phyloP scores from a whole-genome alignment of 2,113 vertebrate genomes.

The Trogon melanurus region DNA sequence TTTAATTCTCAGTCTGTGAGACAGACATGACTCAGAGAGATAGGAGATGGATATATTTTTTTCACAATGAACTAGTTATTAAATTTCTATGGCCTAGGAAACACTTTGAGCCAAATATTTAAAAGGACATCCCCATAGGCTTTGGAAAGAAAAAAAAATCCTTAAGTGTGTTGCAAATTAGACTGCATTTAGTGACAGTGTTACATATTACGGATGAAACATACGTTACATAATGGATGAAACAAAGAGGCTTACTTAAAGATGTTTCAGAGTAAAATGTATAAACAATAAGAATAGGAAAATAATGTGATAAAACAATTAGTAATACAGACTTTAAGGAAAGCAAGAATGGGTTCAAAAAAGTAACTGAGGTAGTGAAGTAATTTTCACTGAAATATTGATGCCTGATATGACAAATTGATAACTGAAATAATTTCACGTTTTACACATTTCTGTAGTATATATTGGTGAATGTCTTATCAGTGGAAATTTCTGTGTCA shows the following conservation, averaged over 20 bases:
- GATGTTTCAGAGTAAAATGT: neutral
- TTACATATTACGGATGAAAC: neutral
- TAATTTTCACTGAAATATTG: neutral
- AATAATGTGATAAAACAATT: neutral
- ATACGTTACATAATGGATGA: neutral
- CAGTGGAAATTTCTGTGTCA: neutral
- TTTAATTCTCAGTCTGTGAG: neutral
- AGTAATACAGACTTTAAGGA: neutral
- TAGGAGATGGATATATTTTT: neutral
- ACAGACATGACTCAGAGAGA: neutral
- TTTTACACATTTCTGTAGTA: neutral
- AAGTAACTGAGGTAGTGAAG: neutral
- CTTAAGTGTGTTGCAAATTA: neutral
- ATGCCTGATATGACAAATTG: neutral
- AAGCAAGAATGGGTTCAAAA: neutral
- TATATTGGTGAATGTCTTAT: neutral
- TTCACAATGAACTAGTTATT: neutral
- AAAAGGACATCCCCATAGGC: neutral
- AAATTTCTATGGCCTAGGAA: neutral
- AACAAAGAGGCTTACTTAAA: neutral
- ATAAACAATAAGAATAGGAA: neutral
- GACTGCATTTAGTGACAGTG: neutral
- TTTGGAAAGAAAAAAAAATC: neutral
- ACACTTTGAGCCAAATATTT: neutral
- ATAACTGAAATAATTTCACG: neutral